Evolutionary conservation across 1,140 invertebrate genomes (phyloP), one percentile per base, ranked within the genome.

Genomic region (Macrobrachium nipponense): DNA sequence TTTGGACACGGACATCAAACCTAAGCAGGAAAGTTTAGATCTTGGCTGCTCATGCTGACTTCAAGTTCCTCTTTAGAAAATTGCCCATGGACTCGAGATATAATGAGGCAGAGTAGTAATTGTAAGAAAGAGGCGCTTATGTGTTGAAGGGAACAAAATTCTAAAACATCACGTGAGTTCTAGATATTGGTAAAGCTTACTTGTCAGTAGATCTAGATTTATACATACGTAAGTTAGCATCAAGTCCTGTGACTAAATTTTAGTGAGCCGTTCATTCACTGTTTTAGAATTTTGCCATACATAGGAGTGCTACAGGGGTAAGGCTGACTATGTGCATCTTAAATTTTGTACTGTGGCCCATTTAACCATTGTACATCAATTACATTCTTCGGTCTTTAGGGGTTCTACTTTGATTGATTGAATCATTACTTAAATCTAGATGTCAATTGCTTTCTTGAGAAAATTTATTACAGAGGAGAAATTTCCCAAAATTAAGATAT

Each of bases 71-170:
- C 77, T 62, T 62, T 61, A 79, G 60, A 79, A 79, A 61, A 79
- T 18, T 62, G 77, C 59, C 77, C 77, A 36, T 79, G 77, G 60
- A 79, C 60, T 79, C 36, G 77, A 79, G 77, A 62, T 61, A 79
- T 18, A 79, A 27, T 79, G 77, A 79, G 77, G 77, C 77, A 79
- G 68, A 70, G 68, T 79, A 73, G 70, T 73, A n/a, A 73, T 73
- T 36, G 43, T 73, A 79, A 79, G 68, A 70, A 70, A 27, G 77
- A 79, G 60, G 77, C 60, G 20, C 77, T 79, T 78, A 60, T 36
- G 77, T 79, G 77, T 77, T 77, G 62, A 62, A 23, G 51, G 77
- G 59, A 79, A 79, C 77, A 79, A 79, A 79, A 79, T 79, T 79
- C 77, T 79, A 79, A 79, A 79, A 79, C 60, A 79, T 60, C 27